Base-by-base conservation (phyloP, 2,797 vertebrate species). In the Nasua narica region DNA sequence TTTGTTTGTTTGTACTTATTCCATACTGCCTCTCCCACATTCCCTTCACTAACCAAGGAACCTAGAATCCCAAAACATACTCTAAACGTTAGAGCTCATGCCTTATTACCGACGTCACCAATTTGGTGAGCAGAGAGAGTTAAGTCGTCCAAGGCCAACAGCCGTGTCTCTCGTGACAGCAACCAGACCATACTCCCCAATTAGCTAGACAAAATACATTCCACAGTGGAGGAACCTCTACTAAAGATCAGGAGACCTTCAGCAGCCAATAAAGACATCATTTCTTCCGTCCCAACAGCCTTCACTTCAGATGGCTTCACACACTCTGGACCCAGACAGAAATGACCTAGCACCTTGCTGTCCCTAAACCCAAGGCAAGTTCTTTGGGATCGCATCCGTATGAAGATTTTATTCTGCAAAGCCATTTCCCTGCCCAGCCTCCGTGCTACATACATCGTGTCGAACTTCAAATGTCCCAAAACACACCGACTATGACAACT, bases 101-200 rank as follows among this genome's bases (percentile, higher is more conserved):
- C 29, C 77, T 97, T 91, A 72, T 78, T 69, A 74, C 70, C 65
- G 25, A 93, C 37, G 46, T 91, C 77, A 78, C 60, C 37, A 27
- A 83, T 88, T 88, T 97, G 82, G 40, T 58, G 69, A 84, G 25
- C 72, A 86, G 95, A 92, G 92, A 95, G n/a, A 97, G 95, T 79
- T 81, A 94, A 87, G 19, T 32, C 70, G 77, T 86, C 70, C 87
- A 90, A 94, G 69, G 67, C 29, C 82, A 97, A 87, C 5, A 88
- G 21, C 43, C 90, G 32, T 56, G 50, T 70, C 74, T 90, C 88
- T 48, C n/a, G 32, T 62, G n/a, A 58, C 67, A 95, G 56, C 95
- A 92, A 86, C 40, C 89, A 97, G 56, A 94, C 48, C 56, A 25
- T 77, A 93, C 90, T n/a, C 89, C 82, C 60, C 83, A 92, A 85